Conservation (phyloP, 2,888 invertebrate species). For the Morpho deidamia region DNA sequence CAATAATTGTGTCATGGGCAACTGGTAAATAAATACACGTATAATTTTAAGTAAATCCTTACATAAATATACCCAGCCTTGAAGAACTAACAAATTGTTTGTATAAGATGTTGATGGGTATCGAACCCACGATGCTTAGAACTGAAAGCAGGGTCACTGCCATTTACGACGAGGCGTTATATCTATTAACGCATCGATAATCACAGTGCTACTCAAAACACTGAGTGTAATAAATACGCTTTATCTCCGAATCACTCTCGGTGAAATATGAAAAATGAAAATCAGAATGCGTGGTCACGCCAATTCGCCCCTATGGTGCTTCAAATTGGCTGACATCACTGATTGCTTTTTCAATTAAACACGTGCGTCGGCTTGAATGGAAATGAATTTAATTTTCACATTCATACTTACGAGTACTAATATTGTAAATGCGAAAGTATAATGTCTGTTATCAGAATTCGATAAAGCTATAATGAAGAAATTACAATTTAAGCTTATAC, state of each 20-base stretch:
- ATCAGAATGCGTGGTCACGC: constrained; percentile 15
- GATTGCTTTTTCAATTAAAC: constrained; percentile 50
- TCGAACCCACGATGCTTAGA: too few species aligned
- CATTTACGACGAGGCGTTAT: background rate
- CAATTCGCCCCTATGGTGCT: constrained; percentile 8
- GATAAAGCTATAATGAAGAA: too few species aligned
- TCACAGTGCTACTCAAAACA: constrained; percentile 2
- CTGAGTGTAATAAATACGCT: constrained; percentile 13
- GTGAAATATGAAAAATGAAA: constrained; percentile 16
- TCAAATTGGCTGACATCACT: constrained; percentile 33
- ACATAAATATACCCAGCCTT: too few species aligned
- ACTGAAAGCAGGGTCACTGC: too few species aligned
- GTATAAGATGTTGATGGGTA: too few species aligned
- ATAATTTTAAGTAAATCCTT: too few species aligned
- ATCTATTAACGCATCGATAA: too few species aligned
- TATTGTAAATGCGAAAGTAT: too few species aligned
- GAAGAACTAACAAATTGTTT: background rate
- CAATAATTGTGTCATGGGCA: too few species aligned
- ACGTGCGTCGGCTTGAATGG: constrained; percentile 16
- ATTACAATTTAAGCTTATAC: too few species aligned
- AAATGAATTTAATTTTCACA: constrained; percentile 9
- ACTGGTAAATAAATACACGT: too few species aligned
- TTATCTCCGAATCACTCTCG: constrained; percentile 18
- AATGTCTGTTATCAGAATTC: too few species aligned
- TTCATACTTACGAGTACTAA: background rate